These are phyloP conservation scores for Aphis craccivora DNA, from an alignment of 1,140 invertebrate genomes.

Conservation along the genomic window DNA sequence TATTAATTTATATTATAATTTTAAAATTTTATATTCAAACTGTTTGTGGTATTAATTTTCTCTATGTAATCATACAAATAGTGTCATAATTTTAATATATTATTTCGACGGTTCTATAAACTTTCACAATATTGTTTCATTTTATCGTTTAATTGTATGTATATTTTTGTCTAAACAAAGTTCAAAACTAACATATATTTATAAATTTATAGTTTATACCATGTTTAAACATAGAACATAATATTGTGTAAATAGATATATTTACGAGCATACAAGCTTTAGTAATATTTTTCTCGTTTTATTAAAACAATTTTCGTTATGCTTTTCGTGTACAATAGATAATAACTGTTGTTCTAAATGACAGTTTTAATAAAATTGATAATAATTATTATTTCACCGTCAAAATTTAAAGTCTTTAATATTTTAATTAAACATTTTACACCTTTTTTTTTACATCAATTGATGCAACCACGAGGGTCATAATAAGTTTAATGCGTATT, in stretches of 20 bases:
- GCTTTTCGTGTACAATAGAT: background rate
- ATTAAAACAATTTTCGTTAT: background rate
- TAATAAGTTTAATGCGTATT: background rate
- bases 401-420: too few species aligned
- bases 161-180: background rate
- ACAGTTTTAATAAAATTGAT: background rate
- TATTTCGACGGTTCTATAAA: background rate
- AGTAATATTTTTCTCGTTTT: background rate
- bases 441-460: background rate
- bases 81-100: background rate
- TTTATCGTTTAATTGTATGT: background rate
- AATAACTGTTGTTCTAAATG: background rate
- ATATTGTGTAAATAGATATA: background rate
- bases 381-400: background rate
- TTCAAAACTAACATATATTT: background rate
- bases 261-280: background rate
- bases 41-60: background rate
- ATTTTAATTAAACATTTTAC: background rate
- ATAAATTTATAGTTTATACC: background rate
- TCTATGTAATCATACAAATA: background rate
- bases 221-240: background rate
- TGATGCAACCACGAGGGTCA: background rate
- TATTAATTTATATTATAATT: too few species aligned
- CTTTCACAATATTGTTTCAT: background rate
- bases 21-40: background rate